Evolutionary conservation across 2,797 vertebrate species (phyloP), one percentile per base, ranked within the genome.

Genomic region (Galago senegalensis): DNA sequence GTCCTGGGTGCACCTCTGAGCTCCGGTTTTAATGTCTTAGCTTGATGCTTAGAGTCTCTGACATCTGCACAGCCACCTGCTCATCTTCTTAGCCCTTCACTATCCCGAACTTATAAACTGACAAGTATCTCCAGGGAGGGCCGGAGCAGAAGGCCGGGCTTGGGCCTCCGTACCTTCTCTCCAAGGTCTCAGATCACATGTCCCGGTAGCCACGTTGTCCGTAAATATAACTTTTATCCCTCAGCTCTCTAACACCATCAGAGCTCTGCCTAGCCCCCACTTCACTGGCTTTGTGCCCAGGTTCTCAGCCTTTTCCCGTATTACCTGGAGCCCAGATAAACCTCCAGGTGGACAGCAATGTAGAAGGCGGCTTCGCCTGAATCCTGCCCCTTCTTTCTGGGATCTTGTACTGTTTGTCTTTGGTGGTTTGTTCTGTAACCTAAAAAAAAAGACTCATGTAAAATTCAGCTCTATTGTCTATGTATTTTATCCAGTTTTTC

Each of bases 181-280:
- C 13, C 46, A 12, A 14, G 29, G 17, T 72, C 58, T 53, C 72
- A 72, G 27, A 21, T 43, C 49, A 11, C 21, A 1, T 8, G 5
- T 67, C 20, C 46, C 2, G 14, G 60, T 27, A 27, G 58, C 43
- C 27, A 6, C 25, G 4, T 23, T 21, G 2, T 73, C 58, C 80
- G n/a, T 27, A 34, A n/a, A 31, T 6, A 17, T 12, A 5, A 17
- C 18, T 18, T 77, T 18, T 5, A 8, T 46, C 29, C 4, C 11
- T 25, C 8, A n/a, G 5, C 5, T 11, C 37, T 14, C 1, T 4
- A 13, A 20, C 27, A 2, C 37, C 7, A 3, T 5, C 12, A 17
- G 10, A 21, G 70, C 25, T 63, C n/a, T 23, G 12, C 31, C 29
- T 13, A 0, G 49, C 40, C 3, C 34, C 3, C 8, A 31, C 13